These are phyloP conservation scores for Philypnodon macrostomus DNA, from an alignment of 2,797 vertebrate species.

Conservation along the genomic window DNA sequence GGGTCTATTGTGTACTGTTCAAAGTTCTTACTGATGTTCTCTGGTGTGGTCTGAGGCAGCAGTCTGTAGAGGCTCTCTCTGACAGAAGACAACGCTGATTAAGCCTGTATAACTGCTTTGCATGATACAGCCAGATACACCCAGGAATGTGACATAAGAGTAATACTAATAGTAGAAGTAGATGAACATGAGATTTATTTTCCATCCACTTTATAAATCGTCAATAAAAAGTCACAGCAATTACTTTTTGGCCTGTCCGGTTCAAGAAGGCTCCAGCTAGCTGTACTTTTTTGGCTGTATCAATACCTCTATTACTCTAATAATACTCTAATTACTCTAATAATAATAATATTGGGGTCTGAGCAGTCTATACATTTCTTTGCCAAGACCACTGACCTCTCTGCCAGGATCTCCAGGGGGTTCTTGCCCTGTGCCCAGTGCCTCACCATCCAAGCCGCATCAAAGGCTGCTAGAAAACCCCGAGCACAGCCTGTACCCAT, in stretches of 20 bases:
- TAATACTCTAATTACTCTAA: no score
- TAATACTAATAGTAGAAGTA: no score
- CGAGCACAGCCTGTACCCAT: conserved; percentile 98
- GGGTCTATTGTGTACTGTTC: conserved; percentile 94
- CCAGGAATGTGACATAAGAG: background rate
- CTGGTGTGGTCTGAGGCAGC: conserved; percentile 93
- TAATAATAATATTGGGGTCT: no score
- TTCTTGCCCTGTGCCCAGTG: conserved; percentile 85
- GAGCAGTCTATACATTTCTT: background rate
- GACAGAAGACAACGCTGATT: background rate
- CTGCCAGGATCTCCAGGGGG: conserved; percentile 86
- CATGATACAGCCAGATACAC: background rate
- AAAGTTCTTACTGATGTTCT: conserved; percentile 97
- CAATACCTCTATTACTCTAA: no score
- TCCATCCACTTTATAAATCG: no score
- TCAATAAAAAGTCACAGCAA: no score
- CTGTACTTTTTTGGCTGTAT: no score
- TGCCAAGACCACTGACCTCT: conserved; percentile 76
- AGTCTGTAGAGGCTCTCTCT: conserved; percentile 95
- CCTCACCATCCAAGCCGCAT: conserved; percentile 94
- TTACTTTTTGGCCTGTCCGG: no score
- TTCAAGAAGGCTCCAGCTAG: no score
- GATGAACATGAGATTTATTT: no score
- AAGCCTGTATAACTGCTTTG: background rate
- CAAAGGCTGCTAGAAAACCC: conserved; percentile 94